These are phyloP conservation scores for Rhopalosiphum nymphaeae DNA, from an alignment of 2,888 invertebrate species.

Conservation along the genomic window DNA sequence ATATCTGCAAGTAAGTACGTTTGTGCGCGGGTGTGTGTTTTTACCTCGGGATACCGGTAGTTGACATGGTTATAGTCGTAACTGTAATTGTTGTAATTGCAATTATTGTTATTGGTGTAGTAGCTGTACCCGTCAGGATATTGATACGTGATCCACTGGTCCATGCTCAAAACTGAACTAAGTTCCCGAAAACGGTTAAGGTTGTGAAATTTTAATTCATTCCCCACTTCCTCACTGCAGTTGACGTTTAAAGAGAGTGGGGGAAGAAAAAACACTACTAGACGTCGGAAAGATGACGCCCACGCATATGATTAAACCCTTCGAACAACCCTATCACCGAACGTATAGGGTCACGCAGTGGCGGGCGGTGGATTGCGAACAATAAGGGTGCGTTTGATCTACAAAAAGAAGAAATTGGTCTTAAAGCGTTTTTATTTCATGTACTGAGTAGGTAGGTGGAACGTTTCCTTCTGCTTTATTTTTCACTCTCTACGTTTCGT, in stretches of 20 bases:
- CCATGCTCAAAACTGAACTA: slow-evolving; percentile 63
- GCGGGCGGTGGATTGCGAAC: background rate
- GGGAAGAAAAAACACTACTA: background rate
- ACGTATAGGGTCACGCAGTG: background rate
- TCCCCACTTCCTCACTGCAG: slow-evolving; percentile 21
- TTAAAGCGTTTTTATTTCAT: slow-evolving; percentile 1
- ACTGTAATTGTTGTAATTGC: slow-evolving; percentile 31
- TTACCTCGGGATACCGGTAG: slow-evolving; percentile 58
- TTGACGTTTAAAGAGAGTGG: background rate
- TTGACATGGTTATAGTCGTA: slow-evolving; percentile 43
- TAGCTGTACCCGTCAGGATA: slow-evolving; percentile 64
- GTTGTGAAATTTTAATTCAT: slow-evolving; percentile 22
- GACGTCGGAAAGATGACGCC: slow-evolving; percentile 46
- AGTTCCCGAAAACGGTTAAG: background rate
- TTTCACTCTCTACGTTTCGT: background rate
- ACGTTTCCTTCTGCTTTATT: background rate
- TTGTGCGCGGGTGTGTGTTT: background rate
- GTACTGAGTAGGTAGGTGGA: slow-evolving; percentile 24
- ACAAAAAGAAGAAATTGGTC: slow-evolving; percentile 46
- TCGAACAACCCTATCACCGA: background rate
- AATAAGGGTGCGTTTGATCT: slow-evolving; percentile 45
- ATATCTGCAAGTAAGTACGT: background rate
- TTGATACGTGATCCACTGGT: slow-evolving; percentile 63
- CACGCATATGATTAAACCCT: slow-evolving; percentile 32
- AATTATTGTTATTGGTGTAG: slow-evolving; percentile 46